A percentile compares a stretch with the other conserved stretches of the same genome.
Conservation (phyloP, 2,797 vertebrate genomes). For the Phrynocephalus guinanensis region DNA sequence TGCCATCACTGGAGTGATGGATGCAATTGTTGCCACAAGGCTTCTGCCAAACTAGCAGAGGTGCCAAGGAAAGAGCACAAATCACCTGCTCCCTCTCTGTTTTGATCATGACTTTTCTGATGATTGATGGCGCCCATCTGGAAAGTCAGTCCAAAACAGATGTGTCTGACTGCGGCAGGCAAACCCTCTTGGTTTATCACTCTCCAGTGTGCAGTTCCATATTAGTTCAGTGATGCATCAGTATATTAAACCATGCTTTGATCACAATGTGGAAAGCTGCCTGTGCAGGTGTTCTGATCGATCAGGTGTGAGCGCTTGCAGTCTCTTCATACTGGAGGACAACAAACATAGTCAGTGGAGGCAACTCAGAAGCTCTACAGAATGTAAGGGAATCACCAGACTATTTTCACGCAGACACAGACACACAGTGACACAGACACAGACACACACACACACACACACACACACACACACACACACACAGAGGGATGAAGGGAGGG, state of each 20-base stretch:
- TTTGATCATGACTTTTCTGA: neutral
- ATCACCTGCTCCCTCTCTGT: neutral
- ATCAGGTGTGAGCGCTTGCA: neutral
- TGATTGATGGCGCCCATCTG: constrained; percentile 2
- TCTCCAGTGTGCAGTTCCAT: neutral
- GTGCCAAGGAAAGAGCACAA: neutral
- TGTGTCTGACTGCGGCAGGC: neutral
- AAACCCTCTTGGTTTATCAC: neutral
- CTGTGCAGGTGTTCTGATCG: constrained; percentile 10
- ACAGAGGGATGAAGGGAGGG: too few relatives aligned
- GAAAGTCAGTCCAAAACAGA: constrained; percentile 14
- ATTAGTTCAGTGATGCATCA: neutral
- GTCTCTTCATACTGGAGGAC: neutral
- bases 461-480: too few relatives aligned
- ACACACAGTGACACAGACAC: too few relatives aligned
- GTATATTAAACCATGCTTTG: neutral
- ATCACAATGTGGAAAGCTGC: neutral
- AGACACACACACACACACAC: too few relatives aligned
- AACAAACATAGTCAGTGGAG: neutral
- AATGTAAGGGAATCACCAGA: too few relatives aligned
- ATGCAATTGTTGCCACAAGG: neutral
- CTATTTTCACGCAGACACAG: too few relatives aligned
- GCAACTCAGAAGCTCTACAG: too few relatives aligned
- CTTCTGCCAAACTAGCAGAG: neutral
- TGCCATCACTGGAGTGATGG: neutral